These are phyloP conservation scores for Leptodactylus fallax DNA, from an alignment of 2,797 vertebrate genomes.

Conservation along the genomic window DNA sequence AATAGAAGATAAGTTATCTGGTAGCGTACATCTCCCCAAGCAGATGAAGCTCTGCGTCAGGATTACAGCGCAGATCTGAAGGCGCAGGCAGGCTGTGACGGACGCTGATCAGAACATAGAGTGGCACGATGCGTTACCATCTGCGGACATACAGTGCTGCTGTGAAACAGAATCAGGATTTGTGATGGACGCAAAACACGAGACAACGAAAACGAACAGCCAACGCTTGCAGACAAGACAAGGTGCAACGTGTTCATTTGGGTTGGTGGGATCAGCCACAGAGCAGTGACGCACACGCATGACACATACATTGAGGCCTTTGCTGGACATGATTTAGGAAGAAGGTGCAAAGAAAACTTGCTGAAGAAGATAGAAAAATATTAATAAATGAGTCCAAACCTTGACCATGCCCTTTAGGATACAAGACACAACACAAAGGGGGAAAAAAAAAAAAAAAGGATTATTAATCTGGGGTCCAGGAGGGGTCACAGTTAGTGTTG, in stretches of 20 bases:
- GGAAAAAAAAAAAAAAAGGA: slow-evolving; percentile 65
- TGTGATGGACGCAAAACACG: slow-evolving; percentile 14
- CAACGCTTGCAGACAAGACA: slow-evolving; percentile 29
- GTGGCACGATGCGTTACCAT: background rate
- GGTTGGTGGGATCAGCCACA: slow-evolving; percentile 54
- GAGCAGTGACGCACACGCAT: slow-evolving; percentile 65
- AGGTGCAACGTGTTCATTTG: background rate
- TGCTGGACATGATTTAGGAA: slow-evolving; percentile 29
- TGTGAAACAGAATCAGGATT: slow-evolving; percentile 29
- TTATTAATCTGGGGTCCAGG: slow-evolving; percentile 13
- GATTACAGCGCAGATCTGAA: slow-evolving; percentile 25
- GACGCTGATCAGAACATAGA: slow-evolving; percentile 23
- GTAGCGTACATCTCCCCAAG: too few relatives aligned
- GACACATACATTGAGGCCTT: slow-evolving; percentile 23
- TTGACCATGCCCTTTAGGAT: slow-evolving; percentile 89
- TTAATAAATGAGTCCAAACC: slow-evolving; percentile 84
- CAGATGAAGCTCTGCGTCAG: background rate
- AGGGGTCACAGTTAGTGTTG: background rate
- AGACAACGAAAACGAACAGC: slow-evolving; percentile 6
- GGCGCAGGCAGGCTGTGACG: slow-evolving; percentile 1
- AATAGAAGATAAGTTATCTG: background rate
- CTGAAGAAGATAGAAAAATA: slow-evolving; percentile 65
- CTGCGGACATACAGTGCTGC: background rate
- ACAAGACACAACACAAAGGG: slow-evolving; percentile 74
- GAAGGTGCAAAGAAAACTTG: slow-evolving; percentile 30